phyloP scores from a whole-genome alignment of 1,140 invertebrate species.

The Holcopasites calliopsidis region DNA sequence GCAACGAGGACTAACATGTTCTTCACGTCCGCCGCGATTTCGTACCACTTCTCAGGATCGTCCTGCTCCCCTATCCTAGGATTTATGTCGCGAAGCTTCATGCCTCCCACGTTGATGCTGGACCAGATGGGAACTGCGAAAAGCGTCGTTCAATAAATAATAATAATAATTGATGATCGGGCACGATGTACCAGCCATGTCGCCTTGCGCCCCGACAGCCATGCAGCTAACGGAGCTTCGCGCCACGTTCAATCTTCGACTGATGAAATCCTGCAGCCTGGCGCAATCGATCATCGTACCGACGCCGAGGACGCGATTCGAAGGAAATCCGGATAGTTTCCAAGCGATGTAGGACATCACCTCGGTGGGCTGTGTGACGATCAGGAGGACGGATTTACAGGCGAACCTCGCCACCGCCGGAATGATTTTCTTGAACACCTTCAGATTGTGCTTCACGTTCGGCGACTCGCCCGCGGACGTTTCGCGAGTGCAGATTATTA shows the following conservation, averaged over 20 bases:
- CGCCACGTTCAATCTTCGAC: slow-evolving; percentile 81
- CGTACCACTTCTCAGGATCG: slow-evolving; percentile 81
- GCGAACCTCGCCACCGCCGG: slow-evolving; percentile 82
- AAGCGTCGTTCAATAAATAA: neutral
- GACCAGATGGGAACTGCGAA: slow-evolving; percentile 84
- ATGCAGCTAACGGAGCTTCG: slow-evolving; percentile 81
- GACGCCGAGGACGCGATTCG: slow-evolving; percentile 83
- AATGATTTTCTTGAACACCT: slow-evolving; percentile 83
- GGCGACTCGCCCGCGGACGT: slow-evolving; percentile 47
- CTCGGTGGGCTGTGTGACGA: slow-evolving; percentile 84
- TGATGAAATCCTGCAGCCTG: slow-evolving; percentile 82
- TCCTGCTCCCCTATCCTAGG: slow-evolving; percentile 79
- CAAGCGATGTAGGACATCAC: slow-evolving; percentile 84
- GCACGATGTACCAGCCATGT: slow-evolving; percentile 79
- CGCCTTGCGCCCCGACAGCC: slow-evolving; percentile 84
- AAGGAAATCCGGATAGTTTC: slow-evolving; percentile 84
- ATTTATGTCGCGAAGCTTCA: slow-evolving; percentile 81
- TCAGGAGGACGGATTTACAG: slow-evolving; percentile 81
- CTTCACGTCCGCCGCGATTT: slow-evolving; percentile 81
- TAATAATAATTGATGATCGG: neutral
- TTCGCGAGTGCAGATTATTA: slow-evolving; percentile 67
- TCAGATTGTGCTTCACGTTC: slow-evolving; percentile 81
- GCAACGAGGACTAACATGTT: slow-evolving; percentile 65
- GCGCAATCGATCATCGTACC: slow-evolving; percentile 84
- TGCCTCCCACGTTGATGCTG: slow-evolving; percentile 83